These are phyloP conservation scores for Trochalopteron elliotii DNA, from an alignment of 2,113 vertebrate genomes.

Conservation along the genomic window DNA sequence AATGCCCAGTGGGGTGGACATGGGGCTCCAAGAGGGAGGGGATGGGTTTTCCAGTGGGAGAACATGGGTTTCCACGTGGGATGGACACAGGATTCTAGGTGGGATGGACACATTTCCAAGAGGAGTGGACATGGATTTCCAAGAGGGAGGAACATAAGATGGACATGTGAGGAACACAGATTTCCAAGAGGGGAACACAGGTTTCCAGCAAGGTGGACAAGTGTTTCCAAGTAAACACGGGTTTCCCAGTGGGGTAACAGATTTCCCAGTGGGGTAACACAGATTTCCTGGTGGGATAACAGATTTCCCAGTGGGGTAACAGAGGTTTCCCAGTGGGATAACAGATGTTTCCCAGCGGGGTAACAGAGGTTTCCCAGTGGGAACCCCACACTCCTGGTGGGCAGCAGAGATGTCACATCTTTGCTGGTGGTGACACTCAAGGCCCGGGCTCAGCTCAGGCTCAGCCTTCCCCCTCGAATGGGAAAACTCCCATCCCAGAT, in stretches of 20 bases:
- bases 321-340: background rate
- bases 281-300: background rate
- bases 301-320: background rate
- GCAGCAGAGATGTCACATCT: background rate
- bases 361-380: background rate
- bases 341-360: background rate
- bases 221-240: background rate
- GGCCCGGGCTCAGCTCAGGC: accelerated
- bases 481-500: background rate
- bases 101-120: background rate
- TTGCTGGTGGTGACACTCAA: accelerated
- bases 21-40: background rate
- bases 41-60: too few species aligned
- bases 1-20: accelerated
- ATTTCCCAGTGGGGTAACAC: background rate
- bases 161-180: background rate
- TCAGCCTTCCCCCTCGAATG: accelerated
- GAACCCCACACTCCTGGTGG: background rate
- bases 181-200: background rate
- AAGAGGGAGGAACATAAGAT: background rate
- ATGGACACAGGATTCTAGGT: background rate
- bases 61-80: too few species aligned
- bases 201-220: accelerated
- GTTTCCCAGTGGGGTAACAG: background rate
- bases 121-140: background rate